phyloP scores from a whole-genome alignment of 2,797 vertebrate species.

The Meda fulgida region DNA sequence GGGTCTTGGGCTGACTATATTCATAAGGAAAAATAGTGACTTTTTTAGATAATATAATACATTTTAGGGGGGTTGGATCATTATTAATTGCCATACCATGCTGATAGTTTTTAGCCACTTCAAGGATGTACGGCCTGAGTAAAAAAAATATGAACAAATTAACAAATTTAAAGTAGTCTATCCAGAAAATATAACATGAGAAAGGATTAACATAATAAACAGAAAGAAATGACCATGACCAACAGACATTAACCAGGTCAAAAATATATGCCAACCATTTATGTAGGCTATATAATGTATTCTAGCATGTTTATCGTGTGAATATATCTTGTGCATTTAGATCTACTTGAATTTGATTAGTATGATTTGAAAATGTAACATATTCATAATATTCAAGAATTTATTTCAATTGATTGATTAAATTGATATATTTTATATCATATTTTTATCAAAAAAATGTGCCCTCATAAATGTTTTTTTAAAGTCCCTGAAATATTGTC shows the following conservation, averaged over 20 bases:
- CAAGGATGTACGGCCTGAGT: slow-evolving; percentile 77
- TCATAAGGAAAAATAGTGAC: not conserved
- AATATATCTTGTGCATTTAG: not conserved
- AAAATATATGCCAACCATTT: not conserved
- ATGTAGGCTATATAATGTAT: not conserved
- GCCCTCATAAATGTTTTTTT: not conserved
- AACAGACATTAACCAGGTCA: not conserved
- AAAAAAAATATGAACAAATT: slow-evolving; percentile 21
- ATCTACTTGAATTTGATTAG: not conserved
- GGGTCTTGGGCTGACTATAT: slow-evolving; percentile 72
- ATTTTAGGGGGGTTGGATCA: not conserved
- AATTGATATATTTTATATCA: not conserved
- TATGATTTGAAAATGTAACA: not conserved
- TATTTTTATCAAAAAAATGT: not conserved
- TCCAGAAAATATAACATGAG: not conserved
- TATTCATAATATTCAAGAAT: not conserved
- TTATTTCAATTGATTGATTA: not conserved
- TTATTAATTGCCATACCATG: slow-evolving; percentile 71
- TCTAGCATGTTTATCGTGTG: not conserved
- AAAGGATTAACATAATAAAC: not conserved
- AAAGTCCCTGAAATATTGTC: not conserved
- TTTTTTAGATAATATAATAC: not conserved
- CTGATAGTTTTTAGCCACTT: slow-evolving; percentile 76
- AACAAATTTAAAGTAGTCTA: not conserved
- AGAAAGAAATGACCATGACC: not conserved